Evolutionary conservation across 1,140 invertebrate genomes (phyloP).

Genomic region (Drosophila subobscura): DNA sequence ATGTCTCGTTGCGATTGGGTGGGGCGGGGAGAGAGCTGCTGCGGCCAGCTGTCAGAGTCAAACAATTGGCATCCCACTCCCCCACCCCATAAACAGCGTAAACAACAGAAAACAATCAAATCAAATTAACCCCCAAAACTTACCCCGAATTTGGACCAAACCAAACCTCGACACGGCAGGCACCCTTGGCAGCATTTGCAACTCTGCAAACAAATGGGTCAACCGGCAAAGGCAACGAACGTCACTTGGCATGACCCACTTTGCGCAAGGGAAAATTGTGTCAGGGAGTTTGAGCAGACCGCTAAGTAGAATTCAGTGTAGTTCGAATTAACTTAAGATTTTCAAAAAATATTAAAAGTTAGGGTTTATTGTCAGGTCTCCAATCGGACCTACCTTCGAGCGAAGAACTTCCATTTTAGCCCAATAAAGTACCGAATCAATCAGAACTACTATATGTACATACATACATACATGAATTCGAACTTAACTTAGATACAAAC

Average conservation of each 20-base stretch:
- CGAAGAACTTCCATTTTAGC: too few species aligned
- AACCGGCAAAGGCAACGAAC: constrained; percentile 32
- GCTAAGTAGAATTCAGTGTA: background rate
- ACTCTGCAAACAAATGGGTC: constrained; percentile 31
- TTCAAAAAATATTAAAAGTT: too few species aligned
- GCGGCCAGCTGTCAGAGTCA: constrained; percentile 49
- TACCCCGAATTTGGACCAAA: constrained; percentile 6
- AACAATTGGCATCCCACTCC: constrained; percentile 29
- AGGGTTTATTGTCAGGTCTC: too few species aligned
- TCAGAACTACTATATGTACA: too few species aligned
- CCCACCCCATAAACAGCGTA: background rate
- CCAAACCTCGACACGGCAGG: background rate
- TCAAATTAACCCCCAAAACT: constrained; percentile 13
- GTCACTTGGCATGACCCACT: constrained; percentile 37
- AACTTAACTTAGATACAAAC: too few species aligned
- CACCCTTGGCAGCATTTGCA: constrained; percentile 12
- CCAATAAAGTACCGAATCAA: too few species aligned
- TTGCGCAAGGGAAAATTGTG: constrained; percentile 18
- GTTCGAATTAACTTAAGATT: background rate
- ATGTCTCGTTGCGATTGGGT: constrained; percentile 25
- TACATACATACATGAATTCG: too few species aligned
- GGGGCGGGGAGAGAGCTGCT: constrained; percentile 22
- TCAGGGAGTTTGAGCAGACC: constrained; percentile 16
- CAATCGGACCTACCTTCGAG: too few species aligned
- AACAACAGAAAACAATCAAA: background rate